These are phyloP conservation scores for Noctilio leporinus DNA, from an alignment of 2,113 vertebrate genomes.

Conservation along the genomic window DNA sequence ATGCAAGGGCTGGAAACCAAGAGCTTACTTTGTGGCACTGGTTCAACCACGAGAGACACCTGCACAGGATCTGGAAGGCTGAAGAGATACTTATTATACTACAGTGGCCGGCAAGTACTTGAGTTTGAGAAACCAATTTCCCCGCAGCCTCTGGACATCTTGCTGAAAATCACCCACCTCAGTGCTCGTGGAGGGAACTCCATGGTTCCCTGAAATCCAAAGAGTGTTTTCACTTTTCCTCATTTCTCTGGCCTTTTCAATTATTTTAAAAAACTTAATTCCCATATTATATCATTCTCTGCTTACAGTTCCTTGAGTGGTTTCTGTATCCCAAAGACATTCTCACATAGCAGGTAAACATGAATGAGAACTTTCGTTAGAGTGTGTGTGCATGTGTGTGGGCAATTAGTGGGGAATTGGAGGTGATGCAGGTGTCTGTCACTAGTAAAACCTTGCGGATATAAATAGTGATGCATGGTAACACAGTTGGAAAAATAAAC, in stretches of 20 bases:
- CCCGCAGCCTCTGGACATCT: not conserved
- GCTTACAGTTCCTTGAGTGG: not conserved
- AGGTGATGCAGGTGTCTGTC: not conserved
- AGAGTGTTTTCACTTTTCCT: not conserved
- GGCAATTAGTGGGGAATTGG: not conserved
- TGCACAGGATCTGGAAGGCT: not conserved
- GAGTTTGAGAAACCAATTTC: not conserved
- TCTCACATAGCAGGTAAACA: not conserved
- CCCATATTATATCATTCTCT: not conserved
- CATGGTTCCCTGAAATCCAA: not conserved
- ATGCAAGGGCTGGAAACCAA: not conserved
- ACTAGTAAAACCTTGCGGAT: not conserved
- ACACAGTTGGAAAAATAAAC: not conserved
- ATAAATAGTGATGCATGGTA: not conserved
- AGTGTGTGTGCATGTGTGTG: too few species aligned
- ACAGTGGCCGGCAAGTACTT: not conserved
- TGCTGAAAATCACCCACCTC: not conserved
- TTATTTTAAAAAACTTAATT: not conserved
- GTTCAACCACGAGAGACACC: not conserved
- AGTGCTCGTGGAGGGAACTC: not conserved
- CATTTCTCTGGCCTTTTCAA: not conserved
- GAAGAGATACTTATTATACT: not conserved
- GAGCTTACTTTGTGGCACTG: not conserved
- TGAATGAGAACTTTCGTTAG: not conserved
- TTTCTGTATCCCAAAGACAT: not conserved